Percentiles rank a stretch among this genome's conserved stretches.
Evolutionary conservation across 2,888 invertebrate species (phyloP).

Genomic region (Mythimna lalbum): DNA sequence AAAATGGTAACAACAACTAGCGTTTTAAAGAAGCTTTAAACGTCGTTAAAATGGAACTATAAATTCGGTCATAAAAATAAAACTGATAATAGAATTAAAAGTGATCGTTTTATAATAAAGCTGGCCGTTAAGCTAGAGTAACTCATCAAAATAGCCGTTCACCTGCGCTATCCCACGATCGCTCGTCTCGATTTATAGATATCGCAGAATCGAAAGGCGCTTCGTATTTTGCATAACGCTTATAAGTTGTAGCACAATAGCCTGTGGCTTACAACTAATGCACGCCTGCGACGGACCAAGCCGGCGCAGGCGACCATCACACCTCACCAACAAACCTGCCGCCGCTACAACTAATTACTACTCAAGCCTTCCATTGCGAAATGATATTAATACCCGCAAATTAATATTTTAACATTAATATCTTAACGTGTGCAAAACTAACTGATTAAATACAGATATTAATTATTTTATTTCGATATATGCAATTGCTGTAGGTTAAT

Average conservation of each 20-base stretch:
- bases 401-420: constrained; percentile 48
- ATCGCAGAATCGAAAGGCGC: constrained; percentile 87
- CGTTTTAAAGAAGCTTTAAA: constrained; percentile 18
- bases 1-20: constrained; percentile 7
- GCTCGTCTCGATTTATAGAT: constrained; percentile 86
- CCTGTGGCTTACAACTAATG: constrained; percentile 77
- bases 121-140: constrained; percentile 78
- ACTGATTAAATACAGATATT: constrained; percentile 52
- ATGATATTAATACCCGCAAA: constrained; percentile 32
- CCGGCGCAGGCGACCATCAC: constrained; percentile 63
- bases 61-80: constrained; percentile 41
- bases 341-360: constrained; percentile 11
- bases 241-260: constrained; percentile 83
- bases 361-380: constrained; percentile 27
- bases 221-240: constrained; percentile 88
- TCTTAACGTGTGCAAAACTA: constrained; percentile 36
- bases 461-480: constrained; percentile 43
- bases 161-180: constrained; percentile 87
- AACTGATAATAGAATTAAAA: constrained; percentile 62
- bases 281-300: constrained; percentile 66
- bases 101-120: constrained; percentile 73
- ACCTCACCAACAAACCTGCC: constrained; percentile 26
- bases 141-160: constrained; percentile 85
- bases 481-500: constrained; percentile 30
- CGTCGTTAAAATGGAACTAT: constrained; percentile 8